Percentiles rank a stretch among this genome's conserved stretches.
Evolutionary conservation across 2,113 vertebrate genomes (phyloP).

Genomic region (Neodontobutis hainanensis): DNA sequence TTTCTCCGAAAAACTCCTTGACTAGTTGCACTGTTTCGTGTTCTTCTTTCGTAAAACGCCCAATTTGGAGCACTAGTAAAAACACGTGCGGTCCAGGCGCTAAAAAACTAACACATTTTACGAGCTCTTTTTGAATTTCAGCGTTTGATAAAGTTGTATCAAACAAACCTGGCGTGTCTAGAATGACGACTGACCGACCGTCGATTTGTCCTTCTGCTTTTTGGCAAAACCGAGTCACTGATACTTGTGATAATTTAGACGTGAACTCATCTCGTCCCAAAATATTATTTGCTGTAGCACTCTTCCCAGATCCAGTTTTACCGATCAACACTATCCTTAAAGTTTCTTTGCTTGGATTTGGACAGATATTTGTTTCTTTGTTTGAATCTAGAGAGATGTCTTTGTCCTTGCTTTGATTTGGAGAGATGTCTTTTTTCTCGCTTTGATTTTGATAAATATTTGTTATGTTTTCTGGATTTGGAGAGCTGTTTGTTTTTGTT

Average conservation of each 20-base stretch:
- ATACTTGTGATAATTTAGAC: fast-evolving
- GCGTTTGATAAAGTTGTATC: slow-evolving; percentile 18
- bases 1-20: slow-evolving; percentile 48
- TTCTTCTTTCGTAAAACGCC: slow-evolving; percentile 57
- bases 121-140: slow-evolving; percentile 18
- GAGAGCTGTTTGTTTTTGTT: no score
- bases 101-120: slow-evolving; percentile 42
- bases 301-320: slow-evolving; percentile 53
- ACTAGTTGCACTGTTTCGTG: slow-evolving; percentile 43
- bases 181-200: not conserved
- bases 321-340: slow-evolving; percentile 32
- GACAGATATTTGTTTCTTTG: no score
- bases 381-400: no score
- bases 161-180: slow-evolving; percentile 47
- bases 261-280: not conserved
- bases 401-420: slow-evolving; percentile 3
- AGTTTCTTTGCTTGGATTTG: not conserved
- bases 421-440: not conserved
- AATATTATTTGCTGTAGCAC: slow-evolving; percentile 47
- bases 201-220: slow-evolving; percentile 7
- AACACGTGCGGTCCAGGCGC: slow-evolving; percentile 65
- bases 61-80: slow-evolving; percentile 54
- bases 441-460: not conserved
- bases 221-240: slow-evolving; percentile 32
- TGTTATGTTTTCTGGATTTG: not conserved